Conservation (phyloP, 2,797 vertebrate genomes). For the Macrochelys suwanniensis region DNA sequence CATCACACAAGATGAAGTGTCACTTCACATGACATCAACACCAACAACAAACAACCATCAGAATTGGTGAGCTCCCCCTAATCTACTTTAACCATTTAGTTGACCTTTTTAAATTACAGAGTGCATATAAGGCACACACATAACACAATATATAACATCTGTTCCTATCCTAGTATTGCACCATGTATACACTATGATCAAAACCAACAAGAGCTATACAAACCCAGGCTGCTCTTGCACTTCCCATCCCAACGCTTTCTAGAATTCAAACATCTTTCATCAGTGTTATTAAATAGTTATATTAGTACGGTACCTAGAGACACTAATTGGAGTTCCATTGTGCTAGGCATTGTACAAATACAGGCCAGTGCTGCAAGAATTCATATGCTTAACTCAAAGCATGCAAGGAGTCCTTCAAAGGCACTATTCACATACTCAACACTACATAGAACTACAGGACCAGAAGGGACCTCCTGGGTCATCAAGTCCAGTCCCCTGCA, state of each 20-base stretch:
- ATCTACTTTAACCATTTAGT: not conserved
- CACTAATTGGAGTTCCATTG: no score
- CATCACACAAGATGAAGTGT: not conserved
- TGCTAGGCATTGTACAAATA: no score
- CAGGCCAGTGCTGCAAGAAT: not conserved
- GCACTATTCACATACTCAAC: not conserved
- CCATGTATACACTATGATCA: not conserved
- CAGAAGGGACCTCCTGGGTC: no score
- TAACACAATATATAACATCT: not conserved
- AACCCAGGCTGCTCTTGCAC: not conserved
- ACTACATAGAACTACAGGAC: no score
- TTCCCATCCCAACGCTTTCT: not conserved
- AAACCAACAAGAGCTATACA: not conserved
- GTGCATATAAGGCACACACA: not conserved
- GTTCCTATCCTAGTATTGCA: not conserved
- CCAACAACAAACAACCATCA: not conserved
- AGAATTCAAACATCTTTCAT: not conserved
- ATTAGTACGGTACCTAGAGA: no score
- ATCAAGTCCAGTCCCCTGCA: no score
- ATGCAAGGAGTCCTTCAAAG: not conserved
- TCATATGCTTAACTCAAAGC: not conserved
- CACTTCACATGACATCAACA: not conserved
- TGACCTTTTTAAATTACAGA: not conserved
- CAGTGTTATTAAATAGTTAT: not conserved
- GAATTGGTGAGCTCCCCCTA: not conserved